phyloP scores from a whole-genome alignment of 2,797 vertebrate genomes.

The Zalophus californianus region DNA sequence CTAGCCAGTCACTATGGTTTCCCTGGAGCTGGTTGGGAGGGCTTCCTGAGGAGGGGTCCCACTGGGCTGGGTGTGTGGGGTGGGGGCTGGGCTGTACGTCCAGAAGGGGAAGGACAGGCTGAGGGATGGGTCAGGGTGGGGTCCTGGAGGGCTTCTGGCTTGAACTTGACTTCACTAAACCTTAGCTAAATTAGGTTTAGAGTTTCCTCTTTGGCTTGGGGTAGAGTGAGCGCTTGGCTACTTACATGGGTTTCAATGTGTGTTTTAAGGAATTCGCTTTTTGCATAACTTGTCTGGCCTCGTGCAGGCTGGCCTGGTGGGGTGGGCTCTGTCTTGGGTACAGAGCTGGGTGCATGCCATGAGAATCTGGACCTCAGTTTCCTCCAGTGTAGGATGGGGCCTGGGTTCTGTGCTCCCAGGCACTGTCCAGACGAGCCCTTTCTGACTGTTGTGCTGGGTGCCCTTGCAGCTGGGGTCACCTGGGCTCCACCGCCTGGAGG shows the following conservation, averaged over 20 bases:
- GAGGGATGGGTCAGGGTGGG: not conserved
- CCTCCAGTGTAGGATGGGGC: not conserved
- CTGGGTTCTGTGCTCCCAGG: not conserved
- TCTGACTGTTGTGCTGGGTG: not conserved
- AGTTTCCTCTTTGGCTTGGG: not conserved
- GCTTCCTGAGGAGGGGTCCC: not conserved
- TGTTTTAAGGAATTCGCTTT: accelerated
- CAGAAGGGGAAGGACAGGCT: not conserved
- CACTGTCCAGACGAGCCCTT: not conserved
- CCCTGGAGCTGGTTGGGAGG: not conserved
- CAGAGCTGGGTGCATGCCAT: not conserved
- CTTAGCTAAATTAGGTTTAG: not conserved
- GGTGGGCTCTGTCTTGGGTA: not conserved
- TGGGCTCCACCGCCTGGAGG: not conserved
- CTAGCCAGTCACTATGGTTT: not conserved
- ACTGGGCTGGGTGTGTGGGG: not conserved
- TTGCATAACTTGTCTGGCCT: accelerated
- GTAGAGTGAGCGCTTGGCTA: accelerated
- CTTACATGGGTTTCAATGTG: not conserved
- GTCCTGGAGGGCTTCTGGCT: not conserved
- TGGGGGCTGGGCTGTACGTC: not conserved
- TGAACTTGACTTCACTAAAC: not conserved
- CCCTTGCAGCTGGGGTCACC: not conserved
- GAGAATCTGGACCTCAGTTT: not conserved
- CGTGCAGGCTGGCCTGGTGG: not conserved